phyloP scores from a whole-genome alignment of 2,113 vertebrate genomes.

The Sitta europaea region DNA sequence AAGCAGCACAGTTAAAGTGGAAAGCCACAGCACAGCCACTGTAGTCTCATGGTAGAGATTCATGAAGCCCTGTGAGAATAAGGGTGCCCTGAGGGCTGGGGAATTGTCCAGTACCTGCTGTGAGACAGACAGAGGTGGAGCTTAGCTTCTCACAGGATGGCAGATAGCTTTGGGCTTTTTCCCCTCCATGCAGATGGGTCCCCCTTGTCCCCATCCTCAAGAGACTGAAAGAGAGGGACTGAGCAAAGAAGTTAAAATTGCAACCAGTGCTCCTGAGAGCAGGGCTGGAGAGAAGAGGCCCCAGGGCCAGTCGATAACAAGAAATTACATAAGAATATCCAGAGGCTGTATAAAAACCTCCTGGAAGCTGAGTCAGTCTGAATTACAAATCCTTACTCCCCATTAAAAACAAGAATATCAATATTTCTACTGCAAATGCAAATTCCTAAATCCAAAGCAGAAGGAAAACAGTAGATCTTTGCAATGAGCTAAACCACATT shows the following conservation, averaged over 20 bases:
- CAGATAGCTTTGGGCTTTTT: not conserved
- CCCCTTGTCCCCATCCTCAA: not conserved
- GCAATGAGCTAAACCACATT: not conserved
- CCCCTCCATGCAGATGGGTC: not conserved
- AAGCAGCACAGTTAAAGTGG: not conserved
- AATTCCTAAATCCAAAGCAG: not conserved
- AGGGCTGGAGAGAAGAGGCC: not conserved
- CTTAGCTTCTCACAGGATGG: not conserved
- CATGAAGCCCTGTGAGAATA: fast-evolving
- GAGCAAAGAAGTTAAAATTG: not conserved
- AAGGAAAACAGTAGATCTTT: not conserved
- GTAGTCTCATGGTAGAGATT: too few relatives aligned
- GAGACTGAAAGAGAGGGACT: not conserved
- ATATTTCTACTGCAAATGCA: not conserved
- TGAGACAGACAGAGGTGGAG: not conserved
- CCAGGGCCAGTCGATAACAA: not conserved
- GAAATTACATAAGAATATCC: not conserved
- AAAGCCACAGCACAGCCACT: not conserved
- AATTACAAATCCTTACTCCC: not conserved
- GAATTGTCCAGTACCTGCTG: not conserved
- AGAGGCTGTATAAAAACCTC: not conserved
- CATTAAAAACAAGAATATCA: not conserved
- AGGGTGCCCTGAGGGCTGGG: not conserved
- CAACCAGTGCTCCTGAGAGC: not conserved
- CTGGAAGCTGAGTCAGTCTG: not conserved